Evolutionary conservation across 92 coral and sea anemone genomes (phyloP).

Genomic region (Epizoanthus rinbou): DNA sequence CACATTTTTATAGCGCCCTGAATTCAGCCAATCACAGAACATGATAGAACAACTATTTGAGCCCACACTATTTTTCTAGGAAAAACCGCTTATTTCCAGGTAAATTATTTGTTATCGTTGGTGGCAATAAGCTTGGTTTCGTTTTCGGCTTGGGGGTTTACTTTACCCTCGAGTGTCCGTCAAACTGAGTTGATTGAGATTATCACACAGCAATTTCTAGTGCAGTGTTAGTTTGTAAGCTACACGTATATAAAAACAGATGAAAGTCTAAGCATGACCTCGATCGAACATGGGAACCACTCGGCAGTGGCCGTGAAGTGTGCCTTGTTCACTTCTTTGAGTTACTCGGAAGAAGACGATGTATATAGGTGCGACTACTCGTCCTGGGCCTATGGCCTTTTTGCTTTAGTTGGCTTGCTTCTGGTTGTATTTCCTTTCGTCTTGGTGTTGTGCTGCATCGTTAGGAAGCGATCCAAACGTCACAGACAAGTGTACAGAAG

Average conservation of each 20-base stretch:
- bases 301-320: conserved; percentile 34
- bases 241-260: neutral
- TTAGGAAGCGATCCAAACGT: conserved; percentile 38
- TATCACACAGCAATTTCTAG: neutral
- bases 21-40: conserved; percentile 17
- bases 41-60: neutral
- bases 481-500: conserved; percentile 20
- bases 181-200: neutral
- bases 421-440: conserved; percentile 67
- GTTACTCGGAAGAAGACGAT: conserved; percentile 34
- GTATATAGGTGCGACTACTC: conserved; percentile 54
- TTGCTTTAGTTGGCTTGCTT: conserved; percentile 66
- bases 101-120: neutral
- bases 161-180: neutral
- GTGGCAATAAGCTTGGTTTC: neutral
- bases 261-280: neutral
- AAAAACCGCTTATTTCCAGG: conserved; percentile 10
- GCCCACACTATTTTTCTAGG: conserved; percentile 15
- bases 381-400: conserved; percentile 73
- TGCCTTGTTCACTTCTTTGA: conserved; percentile 44
- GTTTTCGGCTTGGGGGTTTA: neutral
- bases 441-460: conserved; percentile 55
- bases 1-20: too few species aligned
- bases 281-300: neutral
- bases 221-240: neutral